A percentile compares a stretch with the other conserved stretches of the same genome.
Conservation (phyloP, 2,113 vertebrate species). For the Carassius gibelio region DNA sequence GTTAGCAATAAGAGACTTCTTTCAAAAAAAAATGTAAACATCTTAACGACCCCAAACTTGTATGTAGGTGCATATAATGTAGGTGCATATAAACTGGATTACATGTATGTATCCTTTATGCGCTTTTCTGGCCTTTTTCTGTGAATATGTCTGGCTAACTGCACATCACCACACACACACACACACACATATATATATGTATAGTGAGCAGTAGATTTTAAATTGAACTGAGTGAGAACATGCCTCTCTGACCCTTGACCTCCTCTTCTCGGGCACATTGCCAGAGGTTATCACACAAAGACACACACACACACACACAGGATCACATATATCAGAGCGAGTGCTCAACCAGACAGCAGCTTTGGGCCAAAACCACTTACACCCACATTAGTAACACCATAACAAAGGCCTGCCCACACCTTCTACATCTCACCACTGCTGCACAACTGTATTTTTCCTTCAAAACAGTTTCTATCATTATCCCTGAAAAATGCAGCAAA, state of each 20-base stretch:
- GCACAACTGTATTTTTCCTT: background rate
- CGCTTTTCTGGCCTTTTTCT: no score
- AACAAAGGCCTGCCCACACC: slow-evolving; percentile 8
- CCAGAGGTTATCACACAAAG: slow-evolving; percentile 1
- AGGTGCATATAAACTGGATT: no score
- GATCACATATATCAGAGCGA: background rate
- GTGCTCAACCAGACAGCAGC: slow-evolving; percentile 12
- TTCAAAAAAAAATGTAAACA: no score
- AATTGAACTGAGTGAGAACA: slow-evolving; percentile 19
- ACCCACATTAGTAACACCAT: slow-evolving; percentile 14
- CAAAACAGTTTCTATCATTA: background rate
- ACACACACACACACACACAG: background rate
- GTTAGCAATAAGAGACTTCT: no score
- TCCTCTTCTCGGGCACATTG: slow-evolving; percentile 4
- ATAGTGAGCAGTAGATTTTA: slow-evolving; percentile 6
- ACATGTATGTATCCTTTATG: no score
- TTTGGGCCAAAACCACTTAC: slow-evolving; percentile 22
- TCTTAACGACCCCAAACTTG: no score
- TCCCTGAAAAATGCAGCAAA: background rate
- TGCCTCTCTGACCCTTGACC: slow-evolving; percentile 6
- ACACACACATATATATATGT: background rate
- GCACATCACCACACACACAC: no score
- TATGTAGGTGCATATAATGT: no score
- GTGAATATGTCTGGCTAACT: no score
- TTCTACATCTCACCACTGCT: background rate